These are phyloP conservation scores for Synchiropus splendidus DNA, from an alignment of 2,113 vertebrate genomes.

Conservation along the genomic window DNA sequence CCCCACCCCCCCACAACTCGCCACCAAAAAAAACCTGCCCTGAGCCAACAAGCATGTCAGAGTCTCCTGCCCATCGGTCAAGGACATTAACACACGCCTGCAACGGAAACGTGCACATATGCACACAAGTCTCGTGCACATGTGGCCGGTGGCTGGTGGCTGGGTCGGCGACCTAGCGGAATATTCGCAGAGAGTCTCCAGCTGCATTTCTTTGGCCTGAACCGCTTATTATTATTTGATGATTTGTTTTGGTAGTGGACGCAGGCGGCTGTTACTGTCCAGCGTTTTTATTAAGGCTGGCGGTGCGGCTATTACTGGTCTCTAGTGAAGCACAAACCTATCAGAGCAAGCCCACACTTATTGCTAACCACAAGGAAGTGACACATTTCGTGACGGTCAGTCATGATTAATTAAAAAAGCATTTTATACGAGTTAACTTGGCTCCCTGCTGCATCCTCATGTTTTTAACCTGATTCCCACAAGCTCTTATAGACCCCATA, in stretches of 20 bases:
- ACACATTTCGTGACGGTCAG: no score
- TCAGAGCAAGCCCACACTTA: constrained; percentile 24
- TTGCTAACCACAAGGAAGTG: no score
- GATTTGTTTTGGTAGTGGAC: constrained; percentile 17
- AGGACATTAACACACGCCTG: constrained; percentile 33
- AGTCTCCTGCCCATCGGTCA: constrained; percentile 54
- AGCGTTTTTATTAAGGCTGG: constrained; percentile 49
- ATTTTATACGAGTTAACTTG: no score
- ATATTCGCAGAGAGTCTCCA: constrained; percentile 25
- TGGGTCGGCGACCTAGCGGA: constrained; percentile 33
- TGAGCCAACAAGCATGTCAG: constrained; percentile 46
- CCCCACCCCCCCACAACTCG: no score
- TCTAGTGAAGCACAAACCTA: constrained; percentile 47
- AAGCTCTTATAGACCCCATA: no score
- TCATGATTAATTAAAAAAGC: no score
- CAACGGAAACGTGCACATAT: constrained; percentile 23
- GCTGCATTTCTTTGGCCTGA: constrained; percentile 28
- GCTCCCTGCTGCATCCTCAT: no score
- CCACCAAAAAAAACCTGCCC: constrained; percentile 35
- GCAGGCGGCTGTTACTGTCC: constrained; percentile 40
- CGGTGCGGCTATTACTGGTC: constrained; percentile 47
- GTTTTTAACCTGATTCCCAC: no score
- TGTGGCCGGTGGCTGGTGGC: constrained; percentile 43
- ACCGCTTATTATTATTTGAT: constrained; percentile 34
- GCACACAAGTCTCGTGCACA: constrained; percentile 30